Evolutionary conservation across 2,113 vertebrate genomes (phyloP).

Genomic region (Kryptolebias marmoratus): DNA sequence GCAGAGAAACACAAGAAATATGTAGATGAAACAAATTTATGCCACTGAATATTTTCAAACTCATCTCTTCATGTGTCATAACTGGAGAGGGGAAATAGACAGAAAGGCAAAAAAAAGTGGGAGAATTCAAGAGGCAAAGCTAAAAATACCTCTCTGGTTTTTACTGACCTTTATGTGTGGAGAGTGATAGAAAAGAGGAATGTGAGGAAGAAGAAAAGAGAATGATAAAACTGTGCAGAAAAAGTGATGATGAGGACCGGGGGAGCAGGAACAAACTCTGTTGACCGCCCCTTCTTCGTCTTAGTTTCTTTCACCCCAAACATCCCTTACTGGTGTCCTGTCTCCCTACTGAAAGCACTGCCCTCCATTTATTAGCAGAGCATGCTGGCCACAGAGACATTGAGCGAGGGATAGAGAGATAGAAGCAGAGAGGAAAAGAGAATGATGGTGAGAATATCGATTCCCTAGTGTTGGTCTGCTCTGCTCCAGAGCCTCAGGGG

Average conservation of each 20-base stretch:
- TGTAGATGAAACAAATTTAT: conserved; percentile 49
- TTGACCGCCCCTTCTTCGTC: conserved; percentile 22
- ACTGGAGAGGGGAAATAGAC: conserved; percentile 20
- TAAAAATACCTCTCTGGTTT: conserved; percentile 76
- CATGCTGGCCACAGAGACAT: conserved; percentile 73
- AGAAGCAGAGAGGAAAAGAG: conserved; percentile 72
- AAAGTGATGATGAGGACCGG: conserved; percentile 58
- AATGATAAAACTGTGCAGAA: conserved; percentile 38
- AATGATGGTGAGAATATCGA: conserved; percentile 82
- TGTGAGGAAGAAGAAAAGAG: conserved; percentile 31
- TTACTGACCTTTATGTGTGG: conserved; percentile 77
- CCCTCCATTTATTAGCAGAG: conserved; percentile 73
- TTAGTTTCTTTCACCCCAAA: conserved; percentile 38
- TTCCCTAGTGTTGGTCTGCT: conserved; percentile 78
- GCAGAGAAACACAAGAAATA: too few species aligned
- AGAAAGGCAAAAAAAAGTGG: conserved; percentile 58
- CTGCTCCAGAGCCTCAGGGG: conserved; percentile 78
- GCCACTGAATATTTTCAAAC: conserved; percentile 55
- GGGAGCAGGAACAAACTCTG: conserved; percentile 47
- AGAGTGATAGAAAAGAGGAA: conserved; percentile 61
- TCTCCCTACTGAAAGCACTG: conserved; percentile 63
- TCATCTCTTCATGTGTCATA: conserved; percentile 62
- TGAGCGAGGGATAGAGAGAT: conserved; percentile 75
- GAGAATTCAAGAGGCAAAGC: conserved; percentile 58
- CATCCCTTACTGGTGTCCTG: conserved; percentile 44